Evolutionary conservation across 2,888 invertebrate genomes (phyloP).

Genomic region (Mythimna ferrago): DNA sequence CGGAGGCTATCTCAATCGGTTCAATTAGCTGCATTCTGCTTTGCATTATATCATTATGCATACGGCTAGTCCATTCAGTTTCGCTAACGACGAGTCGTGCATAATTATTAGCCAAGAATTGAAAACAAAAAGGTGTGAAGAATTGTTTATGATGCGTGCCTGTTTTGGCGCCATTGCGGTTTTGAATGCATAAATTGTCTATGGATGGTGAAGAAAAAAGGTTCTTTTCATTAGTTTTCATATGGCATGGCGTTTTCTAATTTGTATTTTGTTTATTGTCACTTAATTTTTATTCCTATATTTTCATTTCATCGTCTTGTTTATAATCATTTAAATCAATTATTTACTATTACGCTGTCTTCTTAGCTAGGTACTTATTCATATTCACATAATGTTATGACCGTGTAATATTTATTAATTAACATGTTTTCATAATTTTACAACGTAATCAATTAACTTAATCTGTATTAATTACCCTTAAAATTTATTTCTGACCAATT

Average conservation of each 20-base stretch:
- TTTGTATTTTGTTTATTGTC: neutral
- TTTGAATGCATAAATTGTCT: constrained; percentile 21
- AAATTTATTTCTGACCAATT: constrained; percentile 13
- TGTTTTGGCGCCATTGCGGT: constrained; percentile 32
- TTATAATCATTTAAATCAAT: too few species aligned
- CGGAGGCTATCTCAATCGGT: constrained; percentile 56
- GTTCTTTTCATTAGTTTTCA: neutral
- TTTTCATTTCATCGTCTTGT: neutral
- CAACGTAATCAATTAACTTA: constrained; percentile 34
- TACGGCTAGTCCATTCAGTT: constrained; percentile 48
- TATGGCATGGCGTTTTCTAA: neutral
- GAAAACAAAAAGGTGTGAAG: constrained; percentile 63
- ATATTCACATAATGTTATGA: constrained; percentile 1
- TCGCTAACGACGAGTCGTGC: constrained; percentile 48
- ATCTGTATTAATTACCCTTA: constrained; percentile 24
- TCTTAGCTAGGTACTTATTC: neutral
- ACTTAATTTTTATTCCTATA: neutral
- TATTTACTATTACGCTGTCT: neutral
- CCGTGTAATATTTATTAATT: constrained; percentile 19
- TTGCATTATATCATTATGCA: constrained; percentile 54
- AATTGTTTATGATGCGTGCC: constrained; percentile 15
- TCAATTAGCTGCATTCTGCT: constrained; percentile 54
- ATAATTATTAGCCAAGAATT: constrained; percentile 29
- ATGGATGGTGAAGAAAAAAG: neutral
- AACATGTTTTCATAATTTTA: constrained; percentile 14